Evolutionary conservation across 1,140 invertebrate species (phyloP).

Genomic region (Eupeodes corollae): DNA sequence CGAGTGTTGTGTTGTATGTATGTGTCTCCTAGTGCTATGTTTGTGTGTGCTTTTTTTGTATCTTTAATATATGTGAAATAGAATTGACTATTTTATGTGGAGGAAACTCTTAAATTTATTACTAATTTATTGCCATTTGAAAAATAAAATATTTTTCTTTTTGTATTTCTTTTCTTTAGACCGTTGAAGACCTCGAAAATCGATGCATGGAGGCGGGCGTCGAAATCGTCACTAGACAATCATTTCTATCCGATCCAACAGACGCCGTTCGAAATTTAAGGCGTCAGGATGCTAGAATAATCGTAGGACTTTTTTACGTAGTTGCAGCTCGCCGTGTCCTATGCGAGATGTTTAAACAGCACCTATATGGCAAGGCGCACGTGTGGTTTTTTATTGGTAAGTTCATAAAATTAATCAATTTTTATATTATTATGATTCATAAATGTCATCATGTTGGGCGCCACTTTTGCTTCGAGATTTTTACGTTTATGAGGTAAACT

Average conservation of each 20-base stretch:
- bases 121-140: background rate
- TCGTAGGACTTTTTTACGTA: constrained; percentile 92
- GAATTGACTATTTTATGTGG: no score
- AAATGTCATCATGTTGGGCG: no score
- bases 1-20: no score
- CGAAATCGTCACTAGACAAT: constrained; percentile 91
- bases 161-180: constrained; percentile 46
- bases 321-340: constrained; percentile 90
- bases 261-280: constrained; percentile 91
- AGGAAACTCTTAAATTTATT: no score
- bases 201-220: constrained; percentile 87
- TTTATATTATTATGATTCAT: background rate
- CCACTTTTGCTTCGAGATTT: no score
- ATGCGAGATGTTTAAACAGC: constrained; percentile 93
- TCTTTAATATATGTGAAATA: no score
- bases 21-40: no score
- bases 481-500: no score
- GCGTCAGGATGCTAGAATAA: constrained; percentile 89
- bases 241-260: constrained; percentile 90
- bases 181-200: constrained; percentile 92
- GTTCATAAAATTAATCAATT: constrained; percentile 17
- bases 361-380: constrained; percentile 88
- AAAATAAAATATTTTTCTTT: background rate
- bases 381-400: constrained; percentile 99
- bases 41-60: no score